Conservation (phyloP, 2,797 vertebrate species). For the Oreonectes daqikongensis region DNA sequence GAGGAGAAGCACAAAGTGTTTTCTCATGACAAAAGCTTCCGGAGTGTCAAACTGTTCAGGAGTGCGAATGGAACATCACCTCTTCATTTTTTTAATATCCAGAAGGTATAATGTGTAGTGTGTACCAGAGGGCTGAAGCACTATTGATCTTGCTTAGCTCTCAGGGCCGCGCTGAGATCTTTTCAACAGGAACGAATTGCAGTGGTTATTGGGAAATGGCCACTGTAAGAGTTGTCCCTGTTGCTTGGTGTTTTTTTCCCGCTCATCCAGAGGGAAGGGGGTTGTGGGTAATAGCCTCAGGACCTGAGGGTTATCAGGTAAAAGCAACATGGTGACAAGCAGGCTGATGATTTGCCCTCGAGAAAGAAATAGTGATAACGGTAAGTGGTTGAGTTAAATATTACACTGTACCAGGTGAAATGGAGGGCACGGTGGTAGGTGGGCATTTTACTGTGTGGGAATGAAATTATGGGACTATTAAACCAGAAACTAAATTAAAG, state of each 20-base stretch:
- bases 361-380: conserved; percentile 39
- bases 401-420: conserved; percentile 37
- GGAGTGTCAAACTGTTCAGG: conserved; percentile 32
- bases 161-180: conserved; percentile 39
- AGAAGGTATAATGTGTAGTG: conserved; percentile 42
- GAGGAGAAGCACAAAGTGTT: conserved; percentile 4
- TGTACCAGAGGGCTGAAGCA: conserved; percentile 32
- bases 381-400: conserved; percentile 47
- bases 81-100: conserved; percentile 54
- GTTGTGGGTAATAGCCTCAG: conserved; percentile 36
- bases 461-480: neutral
- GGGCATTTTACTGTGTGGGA: neutral
- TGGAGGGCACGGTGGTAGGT: conserved; percentile 24
- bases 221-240: conserved; percentile 46
- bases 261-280: conserved; percentile 11
- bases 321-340: conserved; percentile 39
- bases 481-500: neutral
- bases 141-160: conserved; percentile 50
- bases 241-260: conserved; percentile 47
- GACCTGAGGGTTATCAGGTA: conserved; percentile 47
- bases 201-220: conserved; percentile 51
- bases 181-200: conserved; percentile 53
- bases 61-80: conserved; percentile 26
- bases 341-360: conserved; percentile 41
- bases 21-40: conserved; percentile 38